Evolutionary conservation across 1,140 invertebrate genomes (phyloP), one percentile per base, ranked within the genome.

Genomic region (Musca vetustissima): DNA sequence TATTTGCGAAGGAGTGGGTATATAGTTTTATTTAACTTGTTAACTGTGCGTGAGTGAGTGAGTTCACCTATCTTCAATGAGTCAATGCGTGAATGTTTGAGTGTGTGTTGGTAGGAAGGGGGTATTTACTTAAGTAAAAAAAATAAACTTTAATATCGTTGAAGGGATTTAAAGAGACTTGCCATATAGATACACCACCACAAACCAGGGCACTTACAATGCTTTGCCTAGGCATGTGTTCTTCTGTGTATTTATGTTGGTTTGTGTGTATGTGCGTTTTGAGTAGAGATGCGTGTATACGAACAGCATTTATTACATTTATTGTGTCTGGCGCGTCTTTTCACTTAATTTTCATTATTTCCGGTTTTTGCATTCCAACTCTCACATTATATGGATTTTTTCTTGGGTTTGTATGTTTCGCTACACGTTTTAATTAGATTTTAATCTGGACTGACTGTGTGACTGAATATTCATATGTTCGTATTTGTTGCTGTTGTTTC

Each of bases 271-370:
- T n/a, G n/a, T n/a, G n/a, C n/a, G n/a, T n/a, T n/a, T n/a, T n/a
- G n/a, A n/a, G n/a, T n/a, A n/a, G n/a, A n/a, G n/a, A 28, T 61
- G 57, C 57, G 28, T 61, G 57, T 43, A 43, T 61, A 43, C 36
- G 28, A 19, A 17, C 21, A 36, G 57, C 36, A 61, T 61, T n/a
- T n/a, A n/a, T 36, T 43, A 32, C 36, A 61, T 61, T 61, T 61
- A 61, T 36, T 61, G 57, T 61, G 57, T 61, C 57, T 61, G 57
- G 57, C 57, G 28, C 57, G 57, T 43, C 57, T 61, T 61, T 61
- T 61, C 57, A 61, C 57, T 61, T 61, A 36, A 61, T 61, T 61
- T 61, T 61, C 57, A 61, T 61, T 61, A 61, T 36, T 36, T 61
- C 57, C 57, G 57, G 57, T 36, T n/a, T n/a, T 61, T 61, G 57